Base-by-base conservation (phyloP, 2,888 invertebrate genomes). In the Nomada hirtipes region DNA sequence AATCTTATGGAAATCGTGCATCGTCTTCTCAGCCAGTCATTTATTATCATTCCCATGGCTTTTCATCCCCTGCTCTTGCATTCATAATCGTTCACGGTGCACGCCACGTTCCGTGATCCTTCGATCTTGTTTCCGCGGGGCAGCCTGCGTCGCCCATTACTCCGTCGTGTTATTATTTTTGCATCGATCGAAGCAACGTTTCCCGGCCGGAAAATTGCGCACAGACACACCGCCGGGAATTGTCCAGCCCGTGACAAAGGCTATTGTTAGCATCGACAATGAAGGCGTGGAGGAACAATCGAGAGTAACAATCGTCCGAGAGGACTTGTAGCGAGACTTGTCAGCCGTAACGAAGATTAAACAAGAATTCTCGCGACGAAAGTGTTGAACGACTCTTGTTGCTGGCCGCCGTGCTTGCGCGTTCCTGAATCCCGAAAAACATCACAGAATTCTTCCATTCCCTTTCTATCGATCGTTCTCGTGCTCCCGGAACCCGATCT, bases 1-100 rank as follows among this genome's bases (percentile, higher is more conserved):
- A 86, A 88, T 88, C 88, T 87, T 84, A 84, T 75, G 86, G 79
- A 86, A 87, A 85, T 86, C 83, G 74, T 36, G 74, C 79, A 76
- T 88, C 88, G 80, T 86, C 86, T 82, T 80, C 78, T 70, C 36
- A 61, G 63, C 81, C 42, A 82, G 84, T 86, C 88, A 82, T 88
- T 88, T 87, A 86, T 87, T 87, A 88, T 83, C 83, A 78, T 79
- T 75, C 86, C 15, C 47, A 47, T 11, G 77, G 69, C 82, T 79
- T 82, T 84, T 82, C 79, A 67, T 76, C 74, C 85, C 82, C 76
- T 65, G 42, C 61, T 23, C 60, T 4, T 23, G 15, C 18, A 15
- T 29, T n/a, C 50, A 29, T 50, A 50, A 57, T 72, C 9, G 52
- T 65, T n/a, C 20, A 20, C 26, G 11, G 59, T 65, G 26, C 26